Percentiles rank a stretch among this genome's conserved stretches.
Evolutionary conservation across 2,113 vertebrate species (phyloP).

Genomic region (Vulpes vulpes): DNA sequence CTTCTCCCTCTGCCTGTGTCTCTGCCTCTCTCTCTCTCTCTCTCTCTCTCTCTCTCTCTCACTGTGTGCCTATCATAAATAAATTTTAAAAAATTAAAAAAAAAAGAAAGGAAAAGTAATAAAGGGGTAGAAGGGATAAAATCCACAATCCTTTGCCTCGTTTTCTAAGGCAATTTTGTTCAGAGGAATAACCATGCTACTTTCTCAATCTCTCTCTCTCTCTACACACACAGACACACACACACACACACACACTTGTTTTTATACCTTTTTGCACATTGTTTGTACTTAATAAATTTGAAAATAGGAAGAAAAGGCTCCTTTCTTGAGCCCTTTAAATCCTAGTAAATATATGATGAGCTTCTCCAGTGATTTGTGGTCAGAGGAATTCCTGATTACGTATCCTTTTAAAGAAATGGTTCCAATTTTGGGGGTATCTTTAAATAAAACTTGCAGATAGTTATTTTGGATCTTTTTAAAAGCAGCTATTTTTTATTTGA

Average conservation of each 20-base stretch:
- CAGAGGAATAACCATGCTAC: neutral
- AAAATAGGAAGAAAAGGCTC: neutral
- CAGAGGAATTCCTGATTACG: neutral
- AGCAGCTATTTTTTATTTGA: slow-evolving; percentile 30
- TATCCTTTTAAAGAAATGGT: neutral
- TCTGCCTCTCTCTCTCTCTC: too few relatives aligned
- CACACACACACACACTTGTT: neutral
- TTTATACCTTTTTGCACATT: neutral
- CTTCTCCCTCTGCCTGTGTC: too few relatives aligned
- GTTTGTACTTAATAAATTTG: neutral
- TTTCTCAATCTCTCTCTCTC: neutral
- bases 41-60: too few relatives aligned
- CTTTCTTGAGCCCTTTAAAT: neutral
- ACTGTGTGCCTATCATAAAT: too few relatives aligned
- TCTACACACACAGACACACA: too few relatives aligned
- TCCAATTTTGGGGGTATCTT: neutral
- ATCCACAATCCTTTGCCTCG: neutral
- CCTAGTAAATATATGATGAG: neutral
- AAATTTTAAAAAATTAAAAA: too few relatives aligned
- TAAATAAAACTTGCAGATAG: slow-evolving; percentile 11
- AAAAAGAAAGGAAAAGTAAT: neutral
- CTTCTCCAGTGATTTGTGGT: neutral
- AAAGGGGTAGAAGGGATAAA: neutral
- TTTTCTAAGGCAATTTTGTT: neutral
- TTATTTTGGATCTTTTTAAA: slow-evolving; percentile 17